Percentiles rank a stretch among this genome's conserved stretches.
These are phyloP conservation scores for Vannuccia rotundouncinata DNA, from an alignment of 2,888 invertebrate species.

Conservation along the genomic window DNA sequence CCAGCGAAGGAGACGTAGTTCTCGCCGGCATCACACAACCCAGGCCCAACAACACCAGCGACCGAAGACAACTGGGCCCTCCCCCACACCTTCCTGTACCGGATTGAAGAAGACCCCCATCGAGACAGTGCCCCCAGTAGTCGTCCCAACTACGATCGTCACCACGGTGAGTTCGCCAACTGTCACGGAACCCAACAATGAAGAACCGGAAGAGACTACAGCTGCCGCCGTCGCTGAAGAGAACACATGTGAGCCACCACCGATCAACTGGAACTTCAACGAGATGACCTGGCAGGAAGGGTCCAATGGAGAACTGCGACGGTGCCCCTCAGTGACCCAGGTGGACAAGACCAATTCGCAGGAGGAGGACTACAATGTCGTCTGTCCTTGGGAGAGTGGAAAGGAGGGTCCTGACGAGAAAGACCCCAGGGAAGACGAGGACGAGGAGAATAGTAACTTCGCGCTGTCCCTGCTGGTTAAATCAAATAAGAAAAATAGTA, in stretches of 20 bases:
- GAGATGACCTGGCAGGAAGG: neutral
- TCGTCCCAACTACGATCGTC: no score
- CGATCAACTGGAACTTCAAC: neutral
- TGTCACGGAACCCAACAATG: no score
- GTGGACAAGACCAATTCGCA: neutral
- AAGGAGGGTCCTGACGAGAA: neutral
- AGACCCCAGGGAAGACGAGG: neutral
- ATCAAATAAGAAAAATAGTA: neutral
- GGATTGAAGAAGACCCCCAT: no score
- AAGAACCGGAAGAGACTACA: neutral
- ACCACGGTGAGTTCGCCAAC: no score
- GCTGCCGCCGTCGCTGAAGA: neutral
- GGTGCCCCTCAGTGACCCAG: neutral
- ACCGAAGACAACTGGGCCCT: no score
- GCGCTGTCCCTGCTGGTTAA: neutral
- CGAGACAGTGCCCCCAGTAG: no score
- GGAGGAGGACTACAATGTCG: neutral
- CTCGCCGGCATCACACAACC: neutral
- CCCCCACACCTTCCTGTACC: no score
- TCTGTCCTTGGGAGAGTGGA: slow-evolving; percentile 8
- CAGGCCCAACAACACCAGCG: no score
- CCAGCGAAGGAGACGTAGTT: slow-evolving; percentile 54
- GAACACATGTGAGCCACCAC: neutral
- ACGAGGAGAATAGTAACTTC: neutral
- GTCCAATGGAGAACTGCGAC: neutral